Conservation (phyloP, 2,888 invertebrate species). For the Hartigia nigra region DNA sequence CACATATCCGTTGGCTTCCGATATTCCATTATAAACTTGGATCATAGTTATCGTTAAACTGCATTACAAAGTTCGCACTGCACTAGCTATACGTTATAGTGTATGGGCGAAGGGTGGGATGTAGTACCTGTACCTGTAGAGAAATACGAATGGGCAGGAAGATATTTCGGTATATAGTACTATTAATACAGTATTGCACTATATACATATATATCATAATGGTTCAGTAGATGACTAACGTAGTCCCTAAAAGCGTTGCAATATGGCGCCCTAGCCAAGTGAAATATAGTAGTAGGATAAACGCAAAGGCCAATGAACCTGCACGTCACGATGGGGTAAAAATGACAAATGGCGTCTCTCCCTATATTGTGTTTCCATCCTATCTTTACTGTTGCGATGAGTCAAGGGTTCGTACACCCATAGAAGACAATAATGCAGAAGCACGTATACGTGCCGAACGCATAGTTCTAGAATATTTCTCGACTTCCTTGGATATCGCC, state of each 20-base stretch:
- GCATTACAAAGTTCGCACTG: constrained; percentile 20
- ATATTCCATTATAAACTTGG: constrained; percentile 34
- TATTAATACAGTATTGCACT: not conserved
- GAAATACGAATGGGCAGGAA: not conserved
- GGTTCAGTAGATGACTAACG: not conserved
- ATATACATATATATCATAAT: not conserved
- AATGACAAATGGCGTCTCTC: not conserved
- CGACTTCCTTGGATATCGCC: not conserved
- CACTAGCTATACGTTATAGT: not conserved
- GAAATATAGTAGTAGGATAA: not conserved
- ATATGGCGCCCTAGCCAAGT: not conserved
- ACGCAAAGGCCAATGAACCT: not conserved
- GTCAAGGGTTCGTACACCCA: not conserved
- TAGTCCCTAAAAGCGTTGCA: not conserved
- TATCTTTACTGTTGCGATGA: not conserved
- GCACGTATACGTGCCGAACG: not conserved
- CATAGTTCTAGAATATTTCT: not conserved
- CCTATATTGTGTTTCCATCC: not conserved
- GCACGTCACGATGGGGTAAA: not conserved
- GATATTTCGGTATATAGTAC: not conserved
- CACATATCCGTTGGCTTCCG: constrained; percentile 15
- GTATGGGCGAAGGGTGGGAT: not conserved
- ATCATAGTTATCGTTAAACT: constrained; percentile 31
- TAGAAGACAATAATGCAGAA: not conserved
- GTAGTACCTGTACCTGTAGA: not conserved